Conservation (phyloP, 2,113 vertebrate genomes). For the Ailuropoda melanoleuca region DNA sequence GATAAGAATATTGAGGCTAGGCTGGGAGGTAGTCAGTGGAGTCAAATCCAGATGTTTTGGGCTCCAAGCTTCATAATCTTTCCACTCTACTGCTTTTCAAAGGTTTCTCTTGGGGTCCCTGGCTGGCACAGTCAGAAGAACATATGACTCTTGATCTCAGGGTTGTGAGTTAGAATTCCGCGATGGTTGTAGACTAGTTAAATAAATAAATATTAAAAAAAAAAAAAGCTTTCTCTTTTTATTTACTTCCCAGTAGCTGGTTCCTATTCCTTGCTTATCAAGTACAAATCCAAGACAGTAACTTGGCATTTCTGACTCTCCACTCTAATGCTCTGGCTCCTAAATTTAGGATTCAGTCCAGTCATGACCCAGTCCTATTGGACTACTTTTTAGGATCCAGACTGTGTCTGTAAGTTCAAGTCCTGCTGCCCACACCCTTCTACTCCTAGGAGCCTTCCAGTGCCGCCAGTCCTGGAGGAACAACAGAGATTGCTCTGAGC, state of each 20-base stretch:
- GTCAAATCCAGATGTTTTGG: not conserved
- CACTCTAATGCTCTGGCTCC: not conserved
- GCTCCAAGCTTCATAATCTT: not conserved
- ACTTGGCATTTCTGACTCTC: not conserved
- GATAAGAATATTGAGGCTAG: not conserved
- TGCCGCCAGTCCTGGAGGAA: not conserved
- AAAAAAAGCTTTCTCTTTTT: not conserved
- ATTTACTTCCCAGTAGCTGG: not conserved
- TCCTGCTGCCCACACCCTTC: not conserved
- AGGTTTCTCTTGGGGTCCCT: not conserved
- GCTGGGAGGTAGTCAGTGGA: not conserved
- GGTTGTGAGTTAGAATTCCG: not conserved
- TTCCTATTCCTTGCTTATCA: not conserved
- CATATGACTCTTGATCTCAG: not conserved
- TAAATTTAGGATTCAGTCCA: conserved; percentile 19
- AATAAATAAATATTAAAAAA: not conserved
- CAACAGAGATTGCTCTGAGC: not conserved
- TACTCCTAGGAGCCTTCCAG: not conserved
- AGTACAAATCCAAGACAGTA: not conserved
- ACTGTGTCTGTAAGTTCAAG: not conserved
- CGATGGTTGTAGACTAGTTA: not conserved
- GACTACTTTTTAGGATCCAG: not conserved
- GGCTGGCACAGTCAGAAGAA: not conserved
- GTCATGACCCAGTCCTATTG: not conserved
- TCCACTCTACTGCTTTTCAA: not conserved